Evolutionary conservation across 2,888 invertebrate genomes (phyloP), one percentile per base, ranked within the genome.

Genomic region (Zhengitettix transpicula): DNA sequence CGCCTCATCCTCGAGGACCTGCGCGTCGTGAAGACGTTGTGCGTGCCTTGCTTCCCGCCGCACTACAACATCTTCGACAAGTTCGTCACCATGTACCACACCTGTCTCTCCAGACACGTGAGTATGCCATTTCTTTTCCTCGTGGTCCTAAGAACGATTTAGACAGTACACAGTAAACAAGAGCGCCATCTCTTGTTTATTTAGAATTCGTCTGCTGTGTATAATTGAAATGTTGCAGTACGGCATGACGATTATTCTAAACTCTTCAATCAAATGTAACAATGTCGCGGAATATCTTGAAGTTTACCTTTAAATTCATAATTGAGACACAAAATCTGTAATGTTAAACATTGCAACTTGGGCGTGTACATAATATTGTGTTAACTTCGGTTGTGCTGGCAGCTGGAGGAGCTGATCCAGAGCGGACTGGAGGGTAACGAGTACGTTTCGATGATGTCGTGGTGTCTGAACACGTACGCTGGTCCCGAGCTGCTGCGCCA

Each of bases 381-480:
- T 60, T 15, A 55, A 56, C 40, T 1, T 54, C 52, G 56, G 41
- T 56, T 53, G 3, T 56, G 14, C 0, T 28, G 28, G 28, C 66
- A 84, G 88, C 74, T 97, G 15, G 85, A 91, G 74, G 93, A 93
- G 68, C 81, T 94, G 55, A 89, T 94, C n/a, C 80, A 82, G 47
- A 85, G 81, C 67, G 92, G 92, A 0, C 74, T 98, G 58, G 90
- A 97, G 76, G 97, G 96, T 52, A 97, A 97, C 71, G 99, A 99
- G 73, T 92, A 93, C 71, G 95, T 98, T 0, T 91, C 96, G 0
- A 74, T 99, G 58, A 76, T 99, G 10, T 87, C 89, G 0, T 99
- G 98, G 98, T 83, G 86, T 14, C 81, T 93, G 65, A 92, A 93
- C 70, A 90, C 90, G 0, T 99, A 99, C 72, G 81, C 84, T 0